A percentile compares a stretch with the other conserved stretches of the same genome.
phyloP scores from a whole-genome alignment of 1,140 invertebrate species.

The Halictus rubicundus region DNA sequence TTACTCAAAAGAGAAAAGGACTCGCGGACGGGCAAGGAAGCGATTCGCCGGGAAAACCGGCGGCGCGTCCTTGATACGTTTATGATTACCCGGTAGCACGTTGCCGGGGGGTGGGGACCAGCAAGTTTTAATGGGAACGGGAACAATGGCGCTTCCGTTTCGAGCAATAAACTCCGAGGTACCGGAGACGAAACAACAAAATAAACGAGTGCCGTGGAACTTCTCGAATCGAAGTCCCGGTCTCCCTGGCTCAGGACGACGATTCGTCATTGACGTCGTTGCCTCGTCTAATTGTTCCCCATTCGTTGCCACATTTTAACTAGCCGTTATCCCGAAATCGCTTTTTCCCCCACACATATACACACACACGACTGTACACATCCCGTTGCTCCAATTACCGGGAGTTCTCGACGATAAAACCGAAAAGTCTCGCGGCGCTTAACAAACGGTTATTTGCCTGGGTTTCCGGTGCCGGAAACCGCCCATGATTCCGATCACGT shows the following conservation, averaged over 20 bases:
- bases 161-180: background rate
- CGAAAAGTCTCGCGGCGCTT: no score
- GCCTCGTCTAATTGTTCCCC: conserved; percentile 15
- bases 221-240: background rate
- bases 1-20: no score
- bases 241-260: background rate
- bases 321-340: background rate
- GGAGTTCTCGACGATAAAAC: background rate
- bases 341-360: no score
- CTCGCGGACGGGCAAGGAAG: background rate
- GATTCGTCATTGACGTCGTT: background rate
- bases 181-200: background rate
- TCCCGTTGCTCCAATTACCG: background rate
- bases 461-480: background rate
- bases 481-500: background rate
- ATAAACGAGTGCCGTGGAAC: background rate
- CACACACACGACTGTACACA: no score
- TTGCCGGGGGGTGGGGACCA: background rate
- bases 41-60: background rate
- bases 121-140: background rate
- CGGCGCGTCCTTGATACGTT: background rate
- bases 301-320: background rate
- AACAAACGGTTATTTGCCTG: no score
- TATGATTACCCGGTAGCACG: background rate
- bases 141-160: background rate